phyloP scores from a whole-genome alignment of 35 echinoderm and acorn worm genomes.

The Stichopus chloronotus region DNA sequence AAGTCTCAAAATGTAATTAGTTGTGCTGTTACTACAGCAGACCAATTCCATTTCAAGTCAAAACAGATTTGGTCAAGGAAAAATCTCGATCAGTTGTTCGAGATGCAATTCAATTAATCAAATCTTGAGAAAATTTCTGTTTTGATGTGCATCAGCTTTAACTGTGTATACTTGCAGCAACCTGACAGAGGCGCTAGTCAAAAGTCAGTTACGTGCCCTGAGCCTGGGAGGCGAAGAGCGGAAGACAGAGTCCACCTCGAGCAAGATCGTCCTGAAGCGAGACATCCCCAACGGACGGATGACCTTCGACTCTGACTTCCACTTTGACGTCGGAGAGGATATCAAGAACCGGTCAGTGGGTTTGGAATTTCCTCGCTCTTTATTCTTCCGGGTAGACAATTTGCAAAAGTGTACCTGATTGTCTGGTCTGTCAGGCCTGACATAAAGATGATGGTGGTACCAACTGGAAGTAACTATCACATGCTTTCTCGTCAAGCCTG shows the following conservation, averaged over 20 bases:
- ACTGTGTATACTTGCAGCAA: neutral
- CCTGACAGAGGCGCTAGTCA: neutral
- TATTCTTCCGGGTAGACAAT: too few relatives aligned
- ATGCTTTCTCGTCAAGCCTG: too few relatives aligned
- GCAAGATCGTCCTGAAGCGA: slow-evolving; percentile 20
- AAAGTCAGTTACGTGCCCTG: neutral
- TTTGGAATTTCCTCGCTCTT: neutral
- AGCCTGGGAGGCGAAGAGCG: slow-evolving; percentile 5
- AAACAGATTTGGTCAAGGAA: too few relatives aligned
- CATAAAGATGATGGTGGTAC: too few relatives aligned
- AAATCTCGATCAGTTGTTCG: too few relatives aligned
- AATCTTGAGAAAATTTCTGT: too few relatives aligned
- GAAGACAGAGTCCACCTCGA: neutral
- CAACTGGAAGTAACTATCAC: too few relatives aligned
- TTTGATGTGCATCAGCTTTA: neutral
- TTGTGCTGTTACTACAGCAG: too few relatives aligned
- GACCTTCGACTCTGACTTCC: neutral
- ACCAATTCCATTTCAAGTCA: too few relatives aligned
- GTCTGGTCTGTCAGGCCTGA: too few relatives aligned
- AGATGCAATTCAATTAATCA: neutral
- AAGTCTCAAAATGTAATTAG: too few relatives aligned
- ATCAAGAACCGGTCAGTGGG: slow-evolving; percentile 20
- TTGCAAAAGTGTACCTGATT: too few relatives aligned
- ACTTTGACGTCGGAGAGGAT: neutral
- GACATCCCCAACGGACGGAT: slow-evolving; percentile 5